A percentile compares a stretch with the other conserved stretches of the same genome.
Conservation (phyloP, 2,797 vertebrate species). For the Tolypeutes matacus region DNA sequence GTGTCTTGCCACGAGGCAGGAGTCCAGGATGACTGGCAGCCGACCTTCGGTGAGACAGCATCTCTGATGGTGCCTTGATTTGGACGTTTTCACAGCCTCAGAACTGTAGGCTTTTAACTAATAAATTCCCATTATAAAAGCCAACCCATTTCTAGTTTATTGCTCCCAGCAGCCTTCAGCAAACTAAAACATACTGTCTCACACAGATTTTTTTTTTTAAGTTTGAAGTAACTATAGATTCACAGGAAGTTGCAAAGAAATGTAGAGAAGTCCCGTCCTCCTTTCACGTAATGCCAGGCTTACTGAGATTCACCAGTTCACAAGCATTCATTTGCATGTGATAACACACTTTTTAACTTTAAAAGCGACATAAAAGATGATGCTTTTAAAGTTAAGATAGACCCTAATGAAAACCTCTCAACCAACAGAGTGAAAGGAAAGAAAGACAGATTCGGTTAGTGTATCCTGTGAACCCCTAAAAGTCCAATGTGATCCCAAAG, state of each 20-base stretch:
- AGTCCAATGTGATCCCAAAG: accelerated
- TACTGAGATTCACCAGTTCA: background rate
- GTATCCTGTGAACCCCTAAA: background rate
- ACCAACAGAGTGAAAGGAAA: background rate
- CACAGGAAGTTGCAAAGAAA: background rate
- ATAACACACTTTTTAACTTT: background rate
- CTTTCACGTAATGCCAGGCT: no score
- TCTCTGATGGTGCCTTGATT: no score
- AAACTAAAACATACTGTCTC: no score
- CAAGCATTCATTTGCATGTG: accelerated
- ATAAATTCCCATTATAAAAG: no score
- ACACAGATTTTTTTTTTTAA: background rate
- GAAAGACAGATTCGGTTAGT: accelerated
- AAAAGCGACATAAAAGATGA: background rate
- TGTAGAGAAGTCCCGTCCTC: accelerated
- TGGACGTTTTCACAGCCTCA: no score
- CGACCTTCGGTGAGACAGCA: no score
- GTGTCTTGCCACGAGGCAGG: no score
- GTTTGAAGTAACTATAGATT: background rate
- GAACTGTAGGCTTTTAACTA: no score
- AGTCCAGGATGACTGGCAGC: no score
- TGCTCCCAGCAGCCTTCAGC: no score
- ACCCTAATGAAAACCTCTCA: background rate
- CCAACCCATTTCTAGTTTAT: no score
- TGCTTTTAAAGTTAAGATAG: background rate